These are phyloP conservation scores for Muscidifurax raptorellus DNA, from an alignment of 1,140 invertebrate genomes.

Conservation along the genomic window DNA sequence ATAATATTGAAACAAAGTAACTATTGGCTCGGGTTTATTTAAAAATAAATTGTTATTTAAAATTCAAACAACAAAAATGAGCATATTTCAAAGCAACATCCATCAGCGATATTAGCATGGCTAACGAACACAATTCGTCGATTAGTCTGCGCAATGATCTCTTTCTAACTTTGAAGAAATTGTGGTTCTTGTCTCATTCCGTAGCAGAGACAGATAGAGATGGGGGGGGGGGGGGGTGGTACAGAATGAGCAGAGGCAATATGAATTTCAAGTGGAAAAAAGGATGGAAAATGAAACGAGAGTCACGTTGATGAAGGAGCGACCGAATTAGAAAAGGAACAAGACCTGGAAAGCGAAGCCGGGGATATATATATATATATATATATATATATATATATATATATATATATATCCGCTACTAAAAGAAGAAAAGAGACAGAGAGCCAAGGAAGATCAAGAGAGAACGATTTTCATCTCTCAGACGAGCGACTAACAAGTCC, in stretches of 20 bases:
- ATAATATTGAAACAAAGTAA: no score
- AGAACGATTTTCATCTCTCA: conserved; percentile 50
- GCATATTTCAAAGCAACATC: neutral
- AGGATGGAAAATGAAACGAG: neutral
- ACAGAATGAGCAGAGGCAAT: neutral
- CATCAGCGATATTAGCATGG: neutral
- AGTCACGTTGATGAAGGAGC: conserved; percentile 34
- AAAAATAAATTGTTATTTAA: neutral
- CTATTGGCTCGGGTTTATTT: neutral
- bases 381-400: no score
- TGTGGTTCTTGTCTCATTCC: neutral
- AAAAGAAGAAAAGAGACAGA: neutral
- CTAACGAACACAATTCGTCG: neutral
- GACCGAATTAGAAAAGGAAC: conserved; percentile 64
- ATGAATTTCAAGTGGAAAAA: conserved; percentile 41
- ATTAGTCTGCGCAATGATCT: neutral
- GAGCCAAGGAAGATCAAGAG: neutral
- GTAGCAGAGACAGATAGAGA: neutral
- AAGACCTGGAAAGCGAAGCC: conserved; percentile 48
- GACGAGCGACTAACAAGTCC: conserved; percentile 56
- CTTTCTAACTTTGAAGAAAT: conserved; percentile 10
- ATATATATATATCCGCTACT: no score
- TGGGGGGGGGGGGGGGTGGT: neutral
- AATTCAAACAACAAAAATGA: neutral
- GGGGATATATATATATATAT: neutral